Conservation (phyloP, 2,888 invertebrate species). For the Mesoligia furuncula region DNA sequence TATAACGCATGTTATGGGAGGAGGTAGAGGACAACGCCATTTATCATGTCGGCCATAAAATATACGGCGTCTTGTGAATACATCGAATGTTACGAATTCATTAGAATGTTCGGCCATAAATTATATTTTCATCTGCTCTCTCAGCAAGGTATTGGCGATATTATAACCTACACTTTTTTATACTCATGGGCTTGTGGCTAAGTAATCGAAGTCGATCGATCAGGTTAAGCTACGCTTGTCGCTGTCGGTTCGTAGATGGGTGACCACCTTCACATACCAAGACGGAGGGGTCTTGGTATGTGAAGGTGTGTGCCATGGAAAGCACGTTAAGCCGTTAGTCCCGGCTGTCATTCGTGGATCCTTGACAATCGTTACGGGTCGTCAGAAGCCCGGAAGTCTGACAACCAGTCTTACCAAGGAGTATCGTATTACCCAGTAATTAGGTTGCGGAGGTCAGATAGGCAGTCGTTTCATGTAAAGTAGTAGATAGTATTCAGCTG, state of each 20-base stretch:
- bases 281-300: no score
- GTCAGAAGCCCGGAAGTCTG: not conserved
- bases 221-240: not conserved
- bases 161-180: not conserved
- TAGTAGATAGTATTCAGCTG: no score
- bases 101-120: conserved; percentile 18
- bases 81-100: conserved; percentile 33
- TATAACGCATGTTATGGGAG: not conserved
- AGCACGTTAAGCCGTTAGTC: not conserved
- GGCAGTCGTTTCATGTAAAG: no score
- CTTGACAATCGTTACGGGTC: not conserved
- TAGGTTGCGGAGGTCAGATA: no score
- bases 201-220: not conserved
- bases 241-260: not conserved
- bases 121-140: not conserved
- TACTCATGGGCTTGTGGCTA: not conserved
- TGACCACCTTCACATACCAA: not conserved
- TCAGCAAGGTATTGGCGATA: not conserved
- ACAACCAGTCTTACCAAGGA: not conserved
- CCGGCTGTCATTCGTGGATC: not conserved
- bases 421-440: not conserved
- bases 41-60: conserved; percentile 27
- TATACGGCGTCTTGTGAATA: conserved; percentile 39
- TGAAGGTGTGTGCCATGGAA: not conserved
- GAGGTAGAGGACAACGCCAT: conserved; percentile 10